Evolutionary conservation across 2,888 invertebrate species (phyloP).

Genomic region (Zygothrica quintamaculata): DNA sequence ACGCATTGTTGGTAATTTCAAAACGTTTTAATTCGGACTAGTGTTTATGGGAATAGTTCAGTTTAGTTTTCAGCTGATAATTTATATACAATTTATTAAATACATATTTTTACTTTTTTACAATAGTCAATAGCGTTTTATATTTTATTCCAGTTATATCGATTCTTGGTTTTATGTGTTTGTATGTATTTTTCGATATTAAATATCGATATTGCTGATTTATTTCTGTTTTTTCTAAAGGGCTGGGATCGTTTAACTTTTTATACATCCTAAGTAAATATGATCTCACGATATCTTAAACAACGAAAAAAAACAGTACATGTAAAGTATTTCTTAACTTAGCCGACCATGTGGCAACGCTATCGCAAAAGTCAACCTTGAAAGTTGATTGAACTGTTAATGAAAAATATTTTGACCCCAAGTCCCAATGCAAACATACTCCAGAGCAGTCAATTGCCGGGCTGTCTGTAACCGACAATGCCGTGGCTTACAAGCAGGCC

Average conservation of each 20-base stretch:
- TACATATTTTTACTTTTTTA: too few relatives aligned
- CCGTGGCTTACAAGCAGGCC: conserved; percentile 39
- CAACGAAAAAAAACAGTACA: too few relatives aligned
- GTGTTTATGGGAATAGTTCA: neutral
- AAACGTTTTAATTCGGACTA: neutral
- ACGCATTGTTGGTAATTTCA: conserved; percentile 40
- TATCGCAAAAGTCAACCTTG: conserved; percentile 60
- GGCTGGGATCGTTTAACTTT: too few relatives aligned
- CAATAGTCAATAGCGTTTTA: too few relatives aligned
- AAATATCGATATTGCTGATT: too few relatives aligned
- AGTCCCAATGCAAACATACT: conserved; percentile 40
- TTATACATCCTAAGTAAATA: too few relatives aligned
- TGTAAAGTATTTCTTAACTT: conserved; percentile 3
- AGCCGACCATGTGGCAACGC: conserved; percentile 14
- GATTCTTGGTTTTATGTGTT: too few relatives aligned
- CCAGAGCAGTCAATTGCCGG: conserved; percentile 46
- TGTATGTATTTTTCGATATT: too few relatives aligned
- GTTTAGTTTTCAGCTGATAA: neutral
- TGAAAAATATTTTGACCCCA: conserved; percentile 71
- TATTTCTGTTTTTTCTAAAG: too few relatives aligned
- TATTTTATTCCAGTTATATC: too few relatives aligned
- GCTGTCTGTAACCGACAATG: neutral
- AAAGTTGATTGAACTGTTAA: conserved; percentile 74
- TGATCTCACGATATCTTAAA: too few relatives aligned
- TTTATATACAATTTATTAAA: too few relatives aligned